phyloP scores from a whole-genome alignment of 1,140 invertebrate species.

The Cyrtorhinus lividipennis region DNA sequence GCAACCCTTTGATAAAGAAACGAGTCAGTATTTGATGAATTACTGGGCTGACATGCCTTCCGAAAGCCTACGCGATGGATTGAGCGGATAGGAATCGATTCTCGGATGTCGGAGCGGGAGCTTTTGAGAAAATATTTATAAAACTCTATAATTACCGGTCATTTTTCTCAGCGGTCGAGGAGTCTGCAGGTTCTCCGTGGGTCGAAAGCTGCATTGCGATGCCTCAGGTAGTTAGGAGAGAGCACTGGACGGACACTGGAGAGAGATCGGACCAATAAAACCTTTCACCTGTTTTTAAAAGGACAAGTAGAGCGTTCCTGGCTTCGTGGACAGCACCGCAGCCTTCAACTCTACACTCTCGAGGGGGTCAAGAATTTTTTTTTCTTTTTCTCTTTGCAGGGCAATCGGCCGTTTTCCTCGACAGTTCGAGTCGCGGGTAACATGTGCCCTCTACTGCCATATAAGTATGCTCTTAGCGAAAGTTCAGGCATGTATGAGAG shows the following conservation, averaged over 20 bases:
- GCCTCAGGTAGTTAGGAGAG: neutral
- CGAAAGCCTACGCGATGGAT: neutral
- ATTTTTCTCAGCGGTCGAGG: too few species aligned
- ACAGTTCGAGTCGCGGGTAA: neutral
- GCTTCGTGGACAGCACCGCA: too few species aligned
- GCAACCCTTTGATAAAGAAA: neutral
- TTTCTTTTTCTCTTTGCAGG: neutral
- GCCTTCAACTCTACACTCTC: neutral
- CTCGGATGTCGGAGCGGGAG: neutral
- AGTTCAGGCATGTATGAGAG: neutral
- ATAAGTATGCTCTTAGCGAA: neutral
- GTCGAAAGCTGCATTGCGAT: neutral
- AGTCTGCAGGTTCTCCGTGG: neutral
- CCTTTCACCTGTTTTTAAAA: conserved; percentile 7
- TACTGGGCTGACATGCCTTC: neutral
- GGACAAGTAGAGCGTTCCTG: neutral
- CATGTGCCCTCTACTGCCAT: conserved; percentile 1
- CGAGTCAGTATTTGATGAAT: neutral
- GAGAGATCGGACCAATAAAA: conserved; percentile 4
- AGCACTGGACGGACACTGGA: neutral
- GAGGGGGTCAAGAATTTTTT: neutral
- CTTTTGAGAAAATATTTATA: neutral
- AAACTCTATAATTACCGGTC: neutral
- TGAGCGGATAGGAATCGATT: neutral
- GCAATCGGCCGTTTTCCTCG: too few species aligned